phyloP scores from a whole-genome alignment of 2,113 vertebrate species.

The Cercocebus atys region DNA sequence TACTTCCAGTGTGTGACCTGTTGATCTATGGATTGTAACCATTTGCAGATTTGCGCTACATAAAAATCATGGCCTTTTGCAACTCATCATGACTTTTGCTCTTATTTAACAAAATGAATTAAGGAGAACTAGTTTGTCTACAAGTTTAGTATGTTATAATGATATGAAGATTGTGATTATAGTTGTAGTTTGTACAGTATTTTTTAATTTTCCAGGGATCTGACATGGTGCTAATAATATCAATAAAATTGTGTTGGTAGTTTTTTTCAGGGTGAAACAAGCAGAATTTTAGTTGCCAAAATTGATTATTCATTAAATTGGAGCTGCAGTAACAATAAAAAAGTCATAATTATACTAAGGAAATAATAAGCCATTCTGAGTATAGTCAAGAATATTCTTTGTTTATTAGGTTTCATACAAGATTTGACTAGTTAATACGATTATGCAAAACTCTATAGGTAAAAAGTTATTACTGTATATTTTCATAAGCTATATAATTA shows the following conservation, averaged over 20 bases:
- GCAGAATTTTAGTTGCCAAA: slow-evolving; percentile 33
- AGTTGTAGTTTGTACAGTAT: neutral
- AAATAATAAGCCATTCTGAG: neutral
- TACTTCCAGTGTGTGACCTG: neutral
- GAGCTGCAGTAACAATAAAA: neutral
- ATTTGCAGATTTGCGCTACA: neutral
- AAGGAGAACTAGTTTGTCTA: neutral
- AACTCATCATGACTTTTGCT: neutral
- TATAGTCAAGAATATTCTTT: neutral
- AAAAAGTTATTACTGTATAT: neutral
- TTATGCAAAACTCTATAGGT: neutral
- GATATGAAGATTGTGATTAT: neutral
- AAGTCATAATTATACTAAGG: neutral
- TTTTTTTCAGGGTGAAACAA: neutral
- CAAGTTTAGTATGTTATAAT: neutral
- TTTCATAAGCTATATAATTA: neutral
- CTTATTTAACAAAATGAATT: neutral
- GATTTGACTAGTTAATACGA: neutral
- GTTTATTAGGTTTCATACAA: neutral
- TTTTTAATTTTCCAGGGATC: neutral
- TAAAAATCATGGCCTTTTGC: neutral
- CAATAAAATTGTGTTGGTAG: neutral
- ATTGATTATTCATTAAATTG: slow-evolving; percentile 22
- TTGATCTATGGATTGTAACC: neutral
- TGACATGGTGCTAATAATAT: neutral